These are phyloP conservation scores for Enteromius paludinosus DNA, from an alignment of 2,797 vertebrate species.

Conservation along the genomic window DNA sequence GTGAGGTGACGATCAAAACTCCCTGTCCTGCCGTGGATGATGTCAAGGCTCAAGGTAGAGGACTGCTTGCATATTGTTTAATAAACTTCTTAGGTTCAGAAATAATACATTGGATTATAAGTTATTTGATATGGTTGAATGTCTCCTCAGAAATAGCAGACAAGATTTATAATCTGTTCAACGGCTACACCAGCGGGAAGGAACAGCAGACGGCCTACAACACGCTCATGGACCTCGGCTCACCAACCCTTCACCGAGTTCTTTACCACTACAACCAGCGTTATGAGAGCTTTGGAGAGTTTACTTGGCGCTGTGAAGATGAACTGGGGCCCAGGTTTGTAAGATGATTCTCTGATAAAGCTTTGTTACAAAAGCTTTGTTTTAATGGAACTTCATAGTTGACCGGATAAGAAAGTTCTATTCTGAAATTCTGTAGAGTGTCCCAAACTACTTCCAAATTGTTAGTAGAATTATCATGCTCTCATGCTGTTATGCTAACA, in stretches of 20 bases:
- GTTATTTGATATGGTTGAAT: conserved; percentile 1
- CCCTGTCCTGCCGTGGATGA: conserved; percentile 97
- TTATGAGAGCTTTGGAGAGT: conserved; percentile 97
- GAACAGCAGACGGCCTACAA: conserved; percentile 98
- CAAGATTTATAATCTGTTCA: conserved; percentile 99
- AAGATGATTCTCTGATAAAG: background rate
- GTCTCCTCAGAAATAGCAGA: conserved; percentile 89
- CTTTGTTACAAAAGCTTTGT: background rate
- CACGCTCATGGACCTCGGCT: conserved; percentile 93
- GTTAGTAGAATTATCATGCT: too few relatives aligned
- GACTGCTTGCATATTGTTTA: background rate
- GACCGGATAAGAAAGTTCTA: background rate
- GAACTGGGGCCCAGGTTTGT: conserved; percentile 94
- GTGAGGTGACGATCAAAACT: conserved; percentile 93
- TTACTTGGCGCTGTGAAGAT: conserved; percentile 98
- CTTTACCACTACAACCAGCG: conserved; percentile 98
- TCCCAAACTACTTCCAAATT: background rate
- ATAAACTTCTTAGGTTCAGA: background rate
- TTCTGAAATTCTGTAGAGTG: background rate
- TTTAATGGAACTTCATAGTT: background rate
- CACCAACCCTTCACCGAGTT: conserved; percentile 92
- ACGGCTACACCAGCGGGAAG: conserved; percentile 97
- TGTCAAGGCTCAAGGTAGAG: conserved; percentile 97
- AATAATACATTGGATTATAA: background rate
- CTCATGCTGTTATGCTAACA: background rate